Evolutionary conservation across 1,140 invertebrate genomes (phyloP), one percentile per base, ranked within the genome.

Genomic region (Orussus abietinus): DNA sequence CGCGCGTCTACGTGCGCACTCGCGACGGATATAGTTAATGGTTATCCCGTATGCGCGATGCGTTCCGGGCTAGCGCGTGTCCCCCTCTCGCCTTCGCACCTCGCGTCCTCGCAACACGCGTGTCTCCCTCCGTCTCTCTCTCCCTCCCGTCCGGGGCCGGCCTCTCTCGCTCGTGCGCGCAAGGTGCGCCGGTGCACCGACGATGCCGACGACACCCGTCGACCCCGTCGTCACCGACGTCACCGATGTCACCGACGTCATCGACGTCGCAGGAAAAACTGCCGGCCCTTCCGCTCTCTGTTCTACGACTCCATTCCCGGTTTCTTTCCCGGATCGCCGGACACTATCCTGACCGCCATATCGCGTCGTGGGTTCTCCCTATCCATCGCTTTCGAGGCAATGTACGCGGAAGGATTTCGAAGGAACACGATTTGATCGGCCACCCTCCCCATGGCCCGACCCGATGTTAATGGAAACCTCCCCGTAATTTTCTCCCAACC

Each of bases 61-160:
- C 57, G 59, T 66, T 57, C 28, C 56, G 49, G 49, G 55, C 56
- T 63, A 64, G 54, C 61, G 61, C 59, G 62, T 62, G 62, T 62
- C 49, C 51, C 35, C 42, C 39, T 49, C 22, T n/a, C n/a, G n/a
- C 6, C 22, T 25, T 25, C 22, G 22, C 22, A 25, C 22, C 22
- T 37, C 42, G 42, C 52, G 38, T 50, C 46, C 20, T 30, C 15
- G 2, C 17, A 28, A 3, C 7, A 14, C 12, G 11, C 14, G 2
- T n/a, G 13, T 11, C n/a, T 22, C 12, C 9, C 39, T 17, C 14
- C 18, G 22, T 28, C 29, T 41, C 37, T 18, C 11, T 12, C 25
- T 29, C 37, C 10, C 17, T 6, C 14, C 21, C 7, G 19, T 12
- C 28, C 28, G 14, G 20, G 38, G 38, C 37, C 42, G 35, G 42